Percentiles rank a stretch among this genome's conserved stretches.
Evolutionary conservation across 1,140 invertebrate genomes (phyloP).

Genomic region (Caerostris darwini): DNA sequence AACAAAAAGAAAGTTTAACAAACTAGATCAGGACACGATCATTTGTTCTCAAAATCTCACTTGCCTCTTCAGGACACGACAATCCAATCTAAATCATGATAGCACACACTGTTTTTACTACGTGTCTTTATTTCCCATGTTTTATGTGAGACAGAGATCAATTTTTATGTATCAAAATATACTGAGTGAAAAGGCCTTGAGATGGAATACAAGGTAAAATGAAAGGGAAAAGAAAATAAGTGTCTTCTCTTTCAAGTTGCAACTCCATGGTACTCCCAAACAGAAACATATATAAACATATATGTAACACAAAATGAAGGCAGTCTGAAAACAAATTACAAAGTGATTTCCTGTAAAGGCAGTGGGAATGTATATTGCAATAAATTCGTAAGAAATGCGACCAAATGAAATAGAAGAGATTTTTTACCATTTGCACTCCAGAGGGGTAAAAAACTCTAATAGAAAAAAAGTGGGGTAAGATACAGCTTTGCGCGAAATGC

Average conservation of each 20-base stretch:
- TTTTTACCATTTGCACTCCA: slow-evolving; percentile 74
- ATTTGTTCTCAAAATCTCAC: neutral
- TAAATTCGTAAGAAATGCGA: slow-evolving; percentile 76
- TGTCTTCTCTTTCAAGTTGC: too few species aligned
- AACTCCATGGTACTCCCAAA: too few species aligned
- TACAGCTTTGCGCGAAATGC: neutral
- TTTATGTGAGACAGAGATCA: neutral
- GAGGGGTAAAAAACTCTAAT: neutral
- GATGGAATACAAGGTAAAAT: neutral
- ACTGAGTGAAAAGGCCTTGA: neutral
- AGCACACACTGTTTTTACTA: neutral
- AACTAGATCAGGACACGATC: neutral
- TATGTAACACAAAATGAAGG: slow-evolving; percentile 1
- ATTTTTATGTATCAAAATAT: slow-evolving; percentile 1
- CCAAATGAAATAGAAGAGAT: slow-evolving; percentile 76
- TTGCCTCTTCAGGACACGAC: neutral
- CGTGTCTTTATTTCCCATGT: neutral
- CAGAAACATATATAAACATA: neutral
- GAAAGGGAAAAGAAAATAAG: neutral
- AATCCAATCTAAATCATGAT: neutral
- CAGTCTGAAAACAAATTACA: slow-evolving; percentile 68
- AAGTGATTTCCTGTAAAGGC: slow-evolving; percentile 65
- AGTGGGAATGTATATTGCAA: slow-evolving; percentile 63
- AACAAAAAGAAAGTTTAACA: neutral
- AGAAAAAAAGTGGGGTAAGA: neutral